These are phyloP conservation scores for Caenorhabditis sp. DNA, from an alignment of 2,888 invertebrate species.

Conservation along the genomic window DNA sequence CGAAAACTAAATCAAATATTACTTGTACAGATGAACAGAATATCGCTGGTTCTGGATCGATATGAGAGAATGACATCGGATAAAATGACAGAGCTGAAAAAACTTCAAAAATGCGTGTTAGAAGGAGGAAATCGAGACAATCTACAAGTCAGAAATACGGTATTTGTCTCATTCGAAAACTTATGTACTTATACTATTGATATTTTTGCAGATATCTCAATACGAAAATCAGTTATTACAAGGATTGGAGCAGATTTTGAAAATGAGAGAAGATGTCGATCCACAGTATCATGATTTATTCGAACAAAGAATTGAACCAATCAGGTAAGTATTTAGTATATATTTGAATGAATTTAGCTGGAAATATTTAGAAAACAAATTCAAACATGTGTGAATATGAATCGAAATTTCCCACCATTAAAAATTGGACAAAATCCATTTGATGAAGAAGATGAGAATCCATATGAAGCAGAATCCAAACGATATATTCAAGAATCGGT, in stretches of 20 bases:
- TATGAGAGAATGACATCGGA: conserved; percentile 40
- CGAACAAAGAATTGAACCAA: conserved; percentile 55
- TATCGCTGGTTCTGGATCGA: conserved; percentile 8
- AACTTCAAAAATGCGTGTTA: conserved; percentile 32
- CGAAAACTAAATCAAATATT: too few species aligned
- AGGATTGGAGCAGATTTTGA: conserved; percentile 52
- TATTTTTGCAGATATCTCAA: conserved; percentile 36
- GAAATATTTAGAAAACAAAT: conserved; percentile 54
- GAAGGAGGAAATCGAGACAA: conserved; percentile 33
- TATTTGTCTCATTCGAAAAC: conserved; percentile 6
- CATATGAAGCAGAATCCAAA: conserved; percentile 45
- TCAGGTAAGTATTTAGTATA: conserved; percentile 23
- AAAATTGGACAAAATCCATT: conserved; percentile 13
- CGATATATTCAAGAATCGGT: conserved; percentile 32
- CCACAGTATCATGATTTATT: conserved; percentile 44
- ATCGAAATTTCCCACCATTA: conserved; percentile 22
- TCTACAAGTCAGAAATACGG: conserved; percentile 25
- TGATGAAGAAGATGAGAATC: conserved; percentile 38
- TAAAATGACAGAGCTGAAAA: conserved; percentile 39
- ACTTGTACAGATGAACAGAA: conserved; percentile 21
- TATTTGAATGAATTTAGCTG: too few species aligned
- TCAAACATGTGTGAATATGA: conserved; percentile 43
- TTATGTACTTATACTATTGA: not conserved
- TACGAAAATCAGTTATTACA: conserved; percentile 54
- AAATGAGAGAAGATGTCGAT: conserved; percentile 40